Base-by-base conservation (phyloP, 2,888 invertebrate species). In the Tetragonisca angustula region DNA sequence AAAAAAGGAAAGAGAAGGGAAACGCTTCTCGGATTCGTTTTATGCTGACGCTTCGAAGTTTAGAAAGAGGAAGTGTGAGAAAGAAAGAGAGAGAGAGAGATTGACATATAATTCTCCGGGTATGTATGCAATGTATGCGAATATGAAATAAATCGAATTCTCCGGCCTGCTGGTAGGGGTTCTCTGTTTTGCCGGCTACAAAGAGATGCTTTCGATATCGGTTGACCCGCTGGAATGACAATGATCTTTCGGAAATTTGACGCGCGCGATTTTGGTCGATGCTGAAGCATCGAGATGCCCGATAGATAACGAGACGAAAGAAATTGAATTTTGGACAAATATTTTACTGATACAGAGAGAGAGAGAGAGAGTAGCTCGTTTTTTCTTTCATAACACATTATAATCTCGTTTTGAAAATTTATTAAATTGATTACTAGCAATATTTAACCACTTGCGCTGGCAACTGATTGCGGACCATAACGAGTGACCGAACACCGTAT, bases 91-190 rank as follows among this genome's bases (percentile, higher is more conserved):
- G n/a, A 32, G 32, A 61, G 56, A 72, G 61, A 74, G 73, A 54
- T 65, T 62, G 67, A 54, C 62, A 59, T 32, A 83, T 27, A 65
- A 82, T 77, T 70, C 49, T 76, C 83, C 61, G 83, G 83, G 83
- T 83, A 83, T 50, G 83, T 83, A 83, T 24, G 17, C 36, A 19
- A 49, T 13, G 17, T 6, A 3, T 6, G 13, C 56, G 71, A 59
- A 67, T 52, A 27, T 6, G 36, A 49, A 50, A 32, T 65, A 67
- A 65, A 78, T 17, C 27, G 32, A 50, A 68, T 36, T 54, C 54
- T 65, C 56, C 19, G 50, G 6, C n/a, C 27, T 11, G 71, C 49
- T 43, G 49, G 3, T n/a, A 21, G 4, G n/a, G 11, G n/a, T 32
- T 68, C 49, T 61, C 49, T 36, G 61, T 69, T 19, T 19, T 61